Conservation (phyloP, 23 tunicate species). For the Ciona savignyi region DNA sequence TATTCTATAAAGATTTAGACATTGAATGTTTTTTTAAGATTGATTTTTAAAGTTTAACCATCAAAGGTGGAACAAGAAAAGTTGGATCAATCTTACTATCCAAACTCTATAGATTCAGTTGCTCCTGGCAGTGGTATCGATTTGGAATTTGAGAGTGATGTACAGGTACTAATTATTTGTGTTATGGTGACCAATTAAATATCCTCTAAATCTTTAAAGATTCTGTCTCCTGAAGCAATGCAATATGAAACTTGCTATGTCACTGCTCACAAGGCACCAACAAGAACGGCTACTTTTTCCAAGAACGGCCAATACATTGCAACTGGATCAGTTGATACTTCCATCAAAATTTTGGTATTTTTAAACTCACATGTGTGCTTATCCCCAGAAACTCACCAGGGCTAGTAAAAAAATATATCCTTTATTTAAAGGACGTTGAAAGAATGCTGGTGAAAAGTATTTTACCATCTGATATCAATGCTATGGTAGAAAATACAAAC, state of each 20-base stretch:
- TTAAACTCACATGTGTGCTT: no score
- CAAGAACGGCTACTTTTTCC: constrained; percentile 74
- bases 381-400: no score
- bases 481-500: constrained; percentile 8
- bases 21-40: no score
- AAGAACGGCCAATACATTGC: constrained; percentile 81
- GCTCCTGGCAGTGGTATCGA: constrained; percentile 81
- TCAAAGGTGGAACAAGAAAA: constrained; percentile 63
- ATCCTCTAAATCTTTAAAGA: constrained; percentile 34
- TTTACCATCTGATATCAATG: constrained; percentile 39
- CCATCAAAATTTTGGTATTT: constrained; percentile 64
- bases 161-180: no score
- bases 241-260: constrained; percentile 85
- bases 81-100: constrained; percentile 10
- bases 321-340: constrained; percentile 77
- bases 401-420: no score
- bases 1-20: no score
- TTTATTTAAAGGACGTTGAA: constrained; percentile 57
- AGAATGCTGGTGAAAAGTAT: constrained; percentile 73
- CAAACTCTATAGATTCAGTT: constrained; percentile 17
- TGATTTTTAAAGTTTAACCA: no score
- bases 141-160: constrained; percentile 80
- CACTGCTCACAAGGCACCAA: constrained; percentile 87
- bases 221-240: constrained; percentile 64
- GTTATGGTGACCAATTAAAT: no score